Evolutionary conservation across 2,113 vertebrate species (phyloP).

Genomic region (Myiagra hebetior): DNA sequence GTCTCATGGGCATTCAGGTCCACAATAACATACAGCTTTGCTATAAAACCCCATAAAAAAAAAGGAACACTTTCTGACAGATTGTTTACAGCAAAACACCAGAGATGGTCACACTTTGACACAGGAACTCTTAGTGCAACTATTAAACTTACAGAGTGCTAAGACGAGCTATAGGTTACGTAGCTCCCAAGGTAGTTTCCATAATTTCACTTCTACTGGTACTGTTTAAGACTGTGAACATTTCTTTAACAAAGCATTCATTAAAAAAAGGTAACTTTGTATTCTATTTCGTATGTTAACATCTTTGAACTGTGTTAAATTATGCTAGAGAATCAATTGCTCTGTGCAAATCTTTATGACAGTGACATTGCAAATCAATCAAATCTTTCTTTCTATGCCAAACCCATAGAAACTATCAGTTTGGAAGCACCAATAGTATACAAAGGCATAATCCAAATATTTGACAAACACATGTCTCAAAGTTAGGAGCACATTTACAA

Average conservation of each 20-base stretch:
- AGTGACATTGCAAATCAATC: background rate
- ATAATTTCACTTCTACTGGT: constrained; percentile 13
- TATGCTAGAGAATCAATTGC: background rate
- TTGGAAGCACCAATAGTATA: constrained; percentile 16
- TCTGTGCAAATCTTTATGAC: background rate
- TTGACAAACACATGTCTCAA: background rate
- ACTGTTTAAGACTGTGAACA: background rate
- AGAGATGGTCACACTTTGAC: background rate
- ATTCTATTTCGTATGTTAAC: background rate
- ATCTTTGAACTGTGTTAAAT: background rate
- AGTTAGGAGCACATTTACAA: background rate
- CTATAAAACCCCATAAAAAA: background rate
- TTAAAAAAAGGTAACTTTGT: background rate
- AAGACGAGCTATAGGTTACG: constrained; percentile 4
- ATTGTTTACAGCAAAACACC: background rate
- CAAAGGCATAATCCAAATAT: constrained; percentile 35
- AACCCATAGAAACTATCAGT: background rate
- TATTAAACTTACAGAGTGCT: background rate
- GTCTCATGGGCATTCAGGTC: background rate
- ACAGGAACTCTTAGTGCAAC: constrained; percentile 19
- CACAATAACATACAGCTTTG: constrained; percentile 12
- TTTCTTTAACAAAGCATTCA: background rate
- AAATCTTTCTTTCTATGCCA: constrained; percentile 3
- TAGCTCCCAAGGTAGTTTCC: constrained; percentile 16
- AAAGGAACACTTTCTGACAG: constrained; percentile 17